Evolutionary conservation across 2,797 vertebrate genomes (phyloP), one percentile per base, ranked within the genome.

Genomic region (Sebastes itinus): DNA sequence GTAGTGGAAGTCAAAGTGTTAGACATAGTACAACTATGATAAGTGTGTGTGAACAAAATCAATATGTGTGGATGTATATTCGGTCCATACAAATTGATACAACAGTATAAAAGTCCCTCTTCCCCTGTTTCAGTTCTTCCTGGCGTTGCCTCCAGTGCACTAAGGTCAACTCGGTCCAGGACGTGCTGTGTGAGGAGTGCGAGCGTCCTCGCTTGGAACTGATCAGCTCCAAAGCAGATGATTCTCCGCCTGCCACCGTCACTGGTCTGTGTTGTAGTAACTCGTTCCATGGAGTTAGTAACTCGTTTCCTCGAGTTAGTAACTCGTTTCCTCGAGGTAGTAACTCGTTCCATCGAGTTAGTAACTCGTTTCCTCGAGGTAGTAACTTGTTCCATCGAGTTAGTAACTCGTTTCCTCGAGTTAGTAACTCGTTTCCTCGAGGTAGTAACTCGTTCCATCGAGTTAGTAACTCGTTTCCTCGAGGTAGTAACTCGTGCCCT

Each of bases 71-170:
- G 56, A 55, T 60, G 42, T 42, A 13, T 35, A 49, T 59, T 72
- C 23, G 46, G 20, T 68, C 6, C 3, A 4, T 33, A 32, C 27
- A 23, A 28, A 49, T 11, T 13, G 2, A 30, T 22, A 23, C 3
- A 35, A 12, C 22, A 22, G 14, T 33, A 16, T 70, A 52, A 69
- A 46, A 28, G 16, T 32, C 8, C 7, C 38, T 76, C 14, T 20
- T 68, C 23, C 32, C 6, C 6, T 58, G 7, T 80, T 72, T 18
- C 84, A 92, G 94, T 10, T 90, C 92, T 3, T 90, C 90, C 28
- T 98, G 97, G 97, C 85, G 85, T 23, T 98, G 97, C 79, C 84
- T 91, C 30, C 90, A 96, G 83, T 98, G 97, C 80, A 91, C 87
- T 20, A 94, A 91, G 65, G 82, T 95, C 59, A 98, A 98, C 87